A percentile compares a stretch with the other conserved stretches of the same genome.
These are phyloP conservation scores for Acanthurus leucopareius DNA, from an alignment of 2,797 vertebrate genomes.

Conservation along the genomic window DNA sequence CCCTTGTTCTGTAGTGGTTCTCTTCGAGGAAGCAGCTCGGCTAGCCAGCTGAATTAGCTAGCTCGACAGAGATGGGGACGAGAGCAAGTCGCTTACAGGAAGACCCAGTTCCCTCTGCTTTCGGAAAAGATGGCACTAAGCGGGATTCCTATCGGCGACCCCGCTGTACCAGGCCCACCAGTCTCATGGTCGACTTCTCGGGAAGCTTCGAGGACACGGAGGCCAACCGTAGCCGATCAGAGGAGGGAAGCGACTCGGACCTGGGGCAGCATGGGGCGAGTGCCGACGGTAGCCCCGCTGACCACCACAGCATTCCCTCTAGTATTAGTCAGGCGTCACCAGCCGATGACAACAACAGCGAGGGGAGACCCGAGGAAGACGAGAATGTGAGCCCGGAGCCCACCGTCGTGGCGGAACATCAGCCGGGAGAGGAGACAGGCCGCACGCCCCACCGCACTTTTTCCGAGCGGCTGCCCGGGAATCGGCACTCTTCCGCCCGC, in stretches of 20 bases:
- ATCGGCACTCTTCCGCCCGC: conserved; percentile 81
- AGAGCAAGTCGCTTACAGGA: conserved; percentile 87
- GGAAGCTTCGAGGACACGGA: conserved; percentile 87
- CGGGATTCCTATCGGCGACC: conserved; percentile 82
- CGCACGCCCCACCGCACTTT: conserved; percentile 87
- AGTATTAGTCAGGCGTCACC: conserved; percentile 74
- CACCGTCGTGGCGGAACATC: conserved; percentile 67
- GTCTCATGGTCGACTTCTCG: conserved; percentile 86
- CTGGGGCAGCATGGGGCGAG: conserved; percentile 82
- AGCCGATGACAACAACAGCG: conserved; percentile 71
- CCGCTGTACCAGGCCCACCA: conserved; percentile 84
- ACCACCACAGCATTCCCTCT: conserved; percentile 76
- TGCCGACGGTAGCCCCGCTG: conserved; percentile 82
- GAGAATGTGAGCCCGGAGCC: conserved; percentile 66
- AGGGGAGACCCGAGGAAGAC: conserved; percentile 75
- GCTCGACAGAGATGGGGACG: conserved; percentile 82
- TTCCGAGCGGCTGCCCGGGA: conserved; percentile 85
- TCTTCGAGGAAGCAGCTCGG: conserved; percentile 64
- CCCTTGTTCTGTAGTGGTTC: conserved; percentile 34
- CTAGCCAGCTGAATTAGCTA: conserved; percentile 58
- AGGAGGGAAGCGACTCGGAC: conserved; percentile 87
- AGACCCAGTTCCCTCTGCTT: conserved; percentile 78
- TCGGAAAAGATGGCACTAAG: conserved; percentile 83
- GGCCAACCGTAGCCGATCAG: conserved; percentile 83
- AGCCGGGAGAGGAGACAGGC: conserved; percentile 81